A percentile compares a stretch with the other conserved stretches of the same genome.
Evolutionary conservation across 2,888 invertebrate species (phyloP).

Genomic region (Nematopogon swammerdamellus): DNA sequence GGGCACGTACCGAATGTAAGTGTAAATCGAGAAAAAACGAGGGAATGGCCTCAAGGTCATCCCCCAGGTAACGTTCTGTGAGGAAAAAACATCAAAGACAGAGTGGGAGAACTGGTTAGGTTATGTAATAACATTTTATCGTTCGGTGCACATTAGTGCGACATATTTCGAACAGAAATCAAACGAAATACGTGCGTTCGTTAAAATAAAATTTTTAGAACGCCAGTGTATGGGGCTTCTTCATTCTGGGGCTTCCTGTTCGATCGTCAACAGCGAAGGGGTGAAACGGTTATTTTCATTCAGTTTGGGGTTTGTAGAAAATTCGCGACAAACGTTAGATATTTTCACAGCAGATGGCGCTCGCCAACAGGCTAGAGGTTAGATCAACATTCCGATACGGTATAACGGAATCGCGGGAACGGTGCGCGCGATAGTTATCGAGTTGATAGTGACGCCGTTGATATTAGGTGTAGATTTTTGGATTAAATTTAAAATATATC

Average conservation of each 20-base stretch:
- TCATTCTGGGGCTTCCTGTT: no score
- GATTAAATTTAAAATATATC: background rate
- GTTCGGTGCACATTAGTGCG: no score
- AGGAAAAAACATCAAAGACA: no score
- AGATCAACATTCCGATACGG: background rate
- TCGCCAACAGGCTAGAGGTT: background rate
- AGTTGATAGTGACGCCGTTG: background rate
- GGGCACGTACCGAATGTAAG: no score
- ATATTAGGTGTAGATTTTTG: conserved; percentile 1
- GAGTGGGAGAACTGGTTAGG: no score
- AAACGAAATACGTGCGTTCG: no score
- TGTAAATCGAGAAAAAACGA: no score
- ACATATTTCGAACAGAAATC: background rate
- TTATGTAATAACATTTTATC: no score
- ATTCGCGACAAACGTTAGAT: no score
- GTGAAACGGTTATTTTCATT: background rate
- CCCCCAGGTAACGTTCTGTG: no score
- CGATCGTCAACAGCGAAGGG: background rate
- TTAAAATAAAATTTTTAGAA: background rate
- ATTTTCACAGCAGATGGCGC: background rate
- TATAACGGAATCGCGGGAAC: background rate
- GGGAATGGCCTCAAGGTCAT: no score
- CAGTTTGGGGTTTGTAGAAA: background rate
- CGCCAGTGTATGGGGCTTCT: background rate
- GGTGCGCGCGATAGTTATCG: background rate